Evolutionary conservation across 1,140 invertebrate genomes (phyloP), one percentile per base, ranked within the genome.

Genomic region (Cydia pomonella): DNA sequence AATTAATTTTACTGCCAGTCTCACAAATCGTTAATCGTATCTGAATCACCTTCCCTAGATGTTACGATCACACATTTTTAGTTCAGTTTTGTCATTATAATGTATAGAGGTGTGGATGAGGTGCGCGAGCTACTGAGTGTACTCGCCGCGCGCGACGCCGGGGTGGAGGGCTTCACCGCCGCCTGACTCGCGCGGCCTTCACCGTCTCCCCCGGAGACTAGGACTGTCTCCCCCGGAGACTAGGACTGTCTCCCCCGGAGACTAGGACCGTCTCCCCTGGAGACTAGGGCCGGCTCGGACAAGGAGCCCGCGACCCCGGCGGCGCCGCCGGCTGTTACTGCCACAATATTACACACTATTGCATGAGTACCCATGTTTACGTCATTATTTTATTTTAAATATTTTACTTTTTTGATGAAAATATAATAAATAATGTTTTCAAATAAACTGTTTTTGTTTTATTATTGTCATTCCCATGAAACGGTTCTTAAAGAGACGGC

Each of bases 401-500:
- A 89, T 90, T 90, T 91, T 90, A 87, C 84, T 91, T 92, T 91
- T 91, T 91, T 90, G 89, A 92, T 81, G 88, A 91, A 90, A 91
- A 90, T 91, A 92, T 91, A 91, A 92, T 92, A 92, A 91, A 91
- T 86, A 85, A 92, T 90, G 91, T 92, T 92, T 92, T 92, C 91
- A 91, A 92, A 91, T 91, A 91, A 53, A 23, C 2, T 16, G 23
- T 75, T 29, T 1, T 23, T 23, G 27, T 75, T 75, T 44, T 64
- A 59, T 59, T 59, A 23, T n/a, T n/a, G n/a, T 59, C 33, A 23
- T 59, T 23, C 2, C 3, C 9, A 59, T 53, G 44, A 3, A 47
- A 9, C 1, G 16, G 41, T 41, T 50, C 13, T 44, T 44, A n/a
- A n/a, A n/a, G n/a, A n/a, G 44, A 13, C 16, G 33, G 7, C 33